Evolutionary conservation across 37 sponge, comb jelly and placozoan genomes (phyloP).

Genomic region (Sycon ciliatum): DNA sequence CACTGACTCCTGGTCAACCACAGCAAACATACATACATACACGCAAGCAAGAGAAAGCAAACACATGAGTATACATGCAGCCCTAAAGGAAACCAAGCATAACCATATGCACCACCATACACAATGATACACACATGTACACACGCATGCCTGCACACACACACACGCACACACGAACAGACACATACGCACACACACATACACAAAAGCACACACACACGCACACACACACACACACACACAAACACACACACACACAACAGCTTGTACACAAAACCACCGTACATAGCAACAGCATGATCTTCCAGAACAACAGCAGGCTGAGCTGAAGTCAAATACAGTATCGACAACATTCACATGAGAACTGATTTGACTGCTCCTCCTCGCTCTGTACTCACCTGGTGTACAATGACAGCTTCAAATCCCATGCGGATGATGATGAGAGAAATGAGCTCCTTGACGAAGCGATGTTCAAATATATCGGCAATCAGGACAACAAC

Average conservation of each 20-base stretch:
- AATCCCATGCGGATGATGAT: too few relatives aligned
- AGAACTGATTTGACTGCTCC: too few relatives aligned
- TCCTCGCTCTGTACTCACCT: too few relatives aligned
- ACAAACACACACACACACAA: neutral
- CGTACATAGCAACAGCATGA: too few relatives aligned
- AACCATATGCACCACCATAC: neutral
- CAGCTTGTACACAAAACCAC: too few relatives aligned
- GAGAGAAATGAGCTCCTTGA: too few relatives aligned
- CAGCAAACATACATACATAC: neutral
- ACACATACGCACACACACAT: neutral
- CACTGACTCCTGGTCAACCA: conserved; percentile 61
- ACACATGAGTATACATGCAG: neutral
- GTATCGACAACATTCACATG: too few relatives aligned
- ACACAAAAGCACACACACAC: neutral
- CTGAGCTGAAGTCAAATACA: too few relatives aligned
- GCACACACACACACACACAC: neutral
- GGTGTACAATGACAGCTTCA: too few relatives aligned
- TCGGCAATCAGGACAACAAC: too few relatives aligned
- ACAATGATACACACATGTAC: neutral
- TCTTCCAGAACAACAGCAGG: too few relatives aligned
- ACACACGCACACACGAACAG: neutral
- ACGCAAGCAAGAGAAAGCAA: neutral
- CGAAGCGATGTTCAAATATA: too few relatives aligned
- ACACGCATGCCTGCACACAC: neutral
- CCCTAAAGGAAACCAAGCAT: neutral